Evolutionary conservation across 2,113 vertebrate genomes (phyloP).

Genomic region (Heterotilapia buettikoferi): DNA sequence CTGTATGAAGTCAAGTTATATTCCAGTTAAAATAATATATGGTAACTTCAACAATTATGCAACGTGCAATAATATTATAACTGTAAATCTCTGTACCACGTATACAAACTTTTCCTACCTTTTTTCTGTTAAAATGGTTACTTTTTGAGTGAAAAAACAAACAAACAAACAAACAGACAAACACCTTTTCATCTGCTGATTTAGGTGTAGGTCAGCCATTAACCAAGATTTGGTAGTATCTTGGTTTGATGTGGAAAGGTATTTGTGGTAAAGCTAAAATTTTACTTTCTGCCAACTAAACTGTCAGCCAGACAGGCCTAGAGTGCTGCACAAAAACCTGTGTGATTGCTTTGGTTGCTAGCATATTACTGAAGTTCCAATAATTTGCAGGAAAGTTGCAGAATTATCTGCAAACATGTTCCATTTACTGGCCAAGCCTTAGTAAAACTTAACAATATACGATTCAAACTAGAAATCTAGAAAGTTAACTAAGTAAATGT

Average conservation of each 20-base stretch:
- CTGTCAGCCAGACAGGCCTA: background rate
- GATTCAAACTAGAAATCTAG: background rate
- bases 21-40: background rate
- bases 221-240: background rate
- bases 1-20: background rate
- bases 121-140: background rate
- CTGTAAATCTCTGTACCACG: background rate
- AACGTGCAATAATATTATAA: background rate
- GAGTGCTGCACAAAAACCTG: background rate
- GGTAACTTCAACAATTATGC: background rate
- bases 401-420: background rate
- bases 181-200: background rate
- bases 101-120: background rate
- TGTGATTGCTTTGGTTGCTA: background rate
- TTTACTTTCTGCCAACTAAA: background rate
- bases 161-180: background rate
- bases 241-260: background rate
- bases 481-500: background rate
- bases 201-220: background rate
- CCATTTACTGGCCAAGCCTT: background rate
- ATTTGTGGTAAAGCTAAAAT: background rate
- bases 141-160: background rate
- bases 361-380: background rate
- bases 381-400: background rate
- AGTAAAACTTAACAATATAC: background rate